Evolutionary conservation across 2,888 invertebrate species (phyloP).

Genomic region (Drosophila mimetica): DNA sequence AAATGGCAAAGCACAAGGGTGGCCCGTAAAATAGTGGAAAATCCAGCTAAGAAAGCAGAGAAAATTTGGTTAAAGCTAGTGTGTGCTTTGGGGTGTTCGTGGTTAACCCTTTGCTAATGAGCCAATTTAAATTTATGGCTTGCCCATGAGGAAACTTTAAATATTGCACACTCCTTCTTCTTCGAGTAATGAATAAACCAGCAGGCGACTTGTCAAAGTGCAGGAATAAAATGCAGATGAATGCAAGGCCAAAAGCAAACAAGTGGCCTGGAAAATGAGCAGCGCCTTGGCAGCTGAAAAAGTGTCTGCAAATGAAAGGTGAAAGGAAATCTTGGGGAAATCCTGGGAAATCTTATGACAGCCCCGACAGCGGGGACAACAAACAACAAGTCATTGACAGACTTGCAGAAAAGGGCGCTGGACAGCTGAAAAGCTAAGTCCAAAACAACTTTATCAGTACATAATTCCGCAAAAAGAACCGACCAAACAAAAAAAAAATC

Average conservation of each 20-base stretch:
- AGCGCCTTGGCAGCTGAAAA: conserved; percentile 22
- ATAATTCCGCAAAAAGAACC: conserved; percentile 36
- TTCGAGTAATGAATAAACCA: conserved; percentile 21
- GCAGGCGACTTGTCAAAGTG: conserved; percentile 17
- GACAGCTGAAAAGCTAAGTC: background rate
- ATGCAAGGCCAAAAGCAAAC: conserved; percentile 30
- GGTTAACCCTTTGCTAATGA: conserved; percentile 76
- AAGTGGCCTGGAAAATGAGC: conserved; percentile 68
- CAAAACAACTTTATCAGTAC: conserved; percentile 61
- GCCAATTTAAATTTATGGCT: conserved; percentile 74
- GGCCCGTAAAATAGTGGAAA: background rate
- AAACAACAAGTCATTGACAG: conserved; percentile 66
- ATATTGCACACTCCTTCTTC: conserved; percentile 4
- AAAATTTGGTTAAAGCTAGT: conserved; percentile 29
- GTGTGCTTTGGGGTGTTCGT: conserved; percentile 44
- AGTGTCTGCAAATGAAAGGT: conserved; percentile 69
- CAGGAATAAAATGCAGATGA: conserved; percentile 14
- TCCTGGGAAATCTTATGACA: conserved; percentile 57
- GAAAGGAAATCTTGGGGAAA: conserved; percentile 35
- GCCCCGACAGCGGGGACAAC: conserved; percentile 47
- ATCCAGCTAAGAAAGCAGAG: conserved; percentile 25
- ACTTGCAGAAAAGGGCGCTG: conserved; percentile 21
- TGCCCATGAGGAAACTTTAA: conserved; percentile 23
- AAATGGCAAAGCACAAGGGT: conserved; percentile 10
- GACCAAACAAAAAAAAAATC: conserved; percentile 45